Percentiles rank a stretch among this genome's conserved stretches.
phyloP scores from a whole-genome alignment of 2,888 invertebrate species.

The Bellardia pandia region DNA sequence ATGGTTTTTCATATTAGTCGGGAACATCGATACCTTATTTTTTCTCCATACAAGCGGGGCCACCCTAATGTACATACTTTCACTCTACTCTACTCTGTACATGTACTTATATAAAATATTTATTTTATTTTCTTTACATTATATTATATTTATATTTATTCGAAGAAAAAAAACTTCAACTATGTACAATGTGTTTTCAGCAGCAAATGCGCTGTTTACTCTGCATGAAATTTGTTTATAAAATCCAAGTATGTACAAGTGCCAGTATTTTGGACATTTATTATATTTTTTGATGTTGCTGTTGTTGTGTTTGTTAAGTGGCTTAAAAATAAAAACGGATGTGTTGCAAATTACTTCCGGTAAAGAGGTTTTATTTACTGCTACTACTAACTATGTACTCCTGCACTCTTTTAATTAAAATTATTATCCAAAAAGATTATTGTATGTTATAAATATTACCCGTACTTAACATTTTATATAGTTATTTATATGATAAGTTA shows the following conservation, averaged over 20 bases:
- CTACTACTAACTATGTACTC: not conserved
- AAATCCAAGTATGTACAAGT: not conserved
- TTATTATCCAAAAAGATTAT: not conserved
- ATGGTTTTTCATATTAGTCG: too few relatives aligned
- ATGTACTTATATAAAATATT: constrained; percentile 11
- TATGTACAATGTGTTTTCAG: constrained; percentile 6
- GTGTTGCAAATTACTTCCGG: constrained; percentile 72
- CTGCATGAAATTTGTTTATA: constrained; percentile 34
- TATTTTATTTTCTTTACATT: not conserved
- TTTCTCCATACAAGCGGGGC: too few relatives aligned
- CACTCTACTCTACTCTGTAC: not conserved
- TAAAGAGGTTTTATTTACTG: constrained; percentile 56
- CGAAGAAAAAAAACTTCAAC: not conserved
- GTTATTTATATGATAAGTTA: not conserved
- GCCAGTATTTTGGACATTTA: constrained; percentile 38
- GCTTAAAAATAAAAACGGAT: constrained; percentile 68
- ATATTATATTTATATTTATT: too few relatives aligned
- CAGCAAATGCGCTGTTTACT: constrained; percentile 34
- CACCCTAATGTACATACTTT: not conserved
- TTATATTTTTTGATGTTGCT: constrained; percentile 7
- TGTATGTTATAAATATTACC: not conserved
- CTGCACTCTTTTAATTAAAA: constrained; percentile 41
- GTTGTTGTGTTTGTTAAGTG: constrained; percentile 59
- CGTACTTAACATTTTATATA: not conserved
- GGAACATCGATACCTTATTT: too few relatives aligned